Evolutionary conservation across 1,140 invertebrate species (phyloP), one percentile per base, ranked within the genome.

Genomic region (Plodia interpunctella): DNA sequence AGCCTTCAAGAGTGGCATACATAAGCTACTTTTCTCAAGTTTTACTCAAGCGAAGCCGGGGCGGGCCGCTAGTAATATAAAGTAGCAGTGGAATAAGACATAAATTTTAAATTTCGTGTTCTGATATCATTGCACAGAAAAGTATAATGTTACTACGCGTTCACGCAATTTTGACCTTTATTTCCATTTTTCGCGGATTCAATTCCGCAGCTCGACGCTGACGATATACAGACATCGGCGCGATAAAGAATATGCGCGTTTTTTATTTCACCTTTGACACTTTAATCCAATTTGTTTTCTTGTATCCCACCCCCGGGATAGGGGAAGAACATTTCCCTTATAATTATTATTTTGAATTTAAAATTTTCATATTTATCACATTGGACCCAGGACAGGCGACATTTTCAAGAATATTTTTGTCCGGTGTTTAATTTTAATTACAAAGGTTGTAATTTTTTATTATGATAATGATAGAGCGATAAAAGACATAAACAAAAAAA

Each of bases 191-290:
- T 53, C 49, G 19, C 19, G n/a, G 21, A 53, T 5, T n/a, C 51
- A 53, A 53, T 53, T 53, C 21, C 51, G 51, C n/a, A 21, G 51
- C 51, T n/a, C 51, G 65, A 60, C 61, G 55, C 61, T 80, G 76
- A 85, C 66, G 64, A 61, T 78, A 53, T 59, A 63, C 84, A 87
- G 86, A 83, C 77, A 68, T 74, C 58, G 70, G 68, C 62, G 71
- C 74, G 55, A 80, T 80, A 80, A 82, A 83, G 72, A 78, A 79
- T 81, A 75, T 74, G 68, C 68, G 66, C 65, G 62, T 87, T 85
- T 85, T 88, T 87, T 87, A 85, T 89, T 82, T 85, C 79, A 89
- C 80, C 87, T 89, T 87, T 89, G 87, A 89, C 83, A 87, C 70
- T 89, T 89, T 87, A 87, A 89, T 89, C 83, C 82, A 89, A 87